These are phyloP conservation scores for Anolis carolinensis DNA, from an alignment of 2,113 vertebrate genomes.

Conservation along the genomic window DNA sequence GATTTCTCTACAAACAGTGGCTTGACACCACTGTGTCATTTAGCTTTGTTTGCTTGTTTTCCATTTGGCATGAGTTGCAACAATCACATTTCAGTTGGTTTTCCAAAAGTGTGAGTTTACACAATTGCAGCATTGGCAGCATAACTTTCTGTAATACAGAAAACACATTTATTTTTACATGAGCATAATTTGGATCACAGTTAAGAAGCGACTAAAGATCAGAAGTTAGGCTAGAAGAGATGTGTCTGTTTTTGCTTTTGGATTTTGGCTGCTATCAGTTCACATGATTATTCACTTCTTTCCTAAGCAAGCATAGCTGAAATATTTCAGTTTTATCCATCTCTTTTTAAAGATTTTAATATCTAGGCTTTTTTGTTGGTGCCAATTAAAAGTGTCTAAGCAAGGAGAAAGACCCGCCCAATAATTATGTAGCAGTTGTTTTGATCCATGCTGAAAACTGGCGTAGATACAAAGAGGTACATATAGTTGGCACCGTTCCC, in stretches of 20 bases:
- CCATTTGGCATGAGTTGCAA: not conserved
- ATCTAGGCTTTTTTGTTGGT: not conserved
- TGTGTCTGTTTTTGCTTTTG: not conserved
- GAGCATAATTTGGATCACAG: not conserved
- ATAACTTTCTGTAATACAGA: not conserved
- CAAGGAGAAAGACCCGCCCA: not conserved
- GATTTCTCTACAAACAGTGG: not conserved
- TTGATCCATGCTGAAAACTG: not conserved
- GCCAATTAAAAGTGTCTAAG: not conserved
- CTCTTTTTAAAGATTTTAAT: not conserved
- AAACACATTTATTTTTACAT: no score
- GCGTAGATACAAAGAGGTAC: slow-evolving; percentile 2
- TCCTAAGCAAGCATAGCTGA: no score
- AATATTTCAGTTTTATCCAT: no score
- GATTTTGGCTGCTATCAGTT: no score
- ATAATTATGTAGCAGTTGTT: not conserved
- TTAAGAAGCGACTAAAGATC: not conserved
- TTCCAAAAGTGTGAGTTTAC: not conserved
- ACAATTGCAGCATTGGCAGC: not conserved
- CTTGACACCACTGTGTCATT: no score
- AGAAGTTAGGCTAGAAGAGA: not conserved
- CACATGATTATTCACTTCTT: no score
- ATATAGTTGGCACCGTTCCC: slow-evolving; percentile 32
- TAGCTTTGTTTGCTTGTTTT: not conserved
- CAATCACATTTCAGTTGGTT: no score